Evolutionary conservation across 2,888 invertebrate genomes (phyloP), one percentile per base, ranked within the genome.

Genomic region (Myopa testacea): DNA sequence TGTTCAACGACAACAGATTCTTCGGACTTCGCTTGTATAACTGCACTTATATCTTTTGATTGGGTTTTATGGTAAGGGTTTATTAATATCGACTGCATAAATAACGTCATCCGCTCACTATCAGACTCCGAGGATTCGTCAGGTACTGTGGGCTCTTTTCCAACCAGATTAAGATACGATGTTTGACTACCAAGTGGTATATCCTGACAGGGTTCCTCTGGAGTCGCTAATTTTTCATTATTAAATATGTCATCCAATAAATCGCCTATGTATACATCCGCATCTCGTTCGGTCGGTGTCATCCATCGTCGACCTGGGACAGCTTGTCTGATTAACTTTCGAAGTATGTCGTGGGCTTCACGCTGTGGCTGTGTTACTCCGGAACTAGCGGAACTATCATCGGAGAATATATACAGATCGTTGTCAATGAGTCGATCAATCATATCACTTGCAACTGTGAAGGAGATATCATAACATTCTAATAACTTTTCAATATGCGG

Each of bases 401-500:
- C 81, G 1, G 85, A 85, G 69, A 83, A 81, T 0, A 84, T 62
- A 38, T 82, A 83, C 0, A 87, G 76, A 78, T 87, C 87, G 45
- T 85, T 84, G 62, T 87, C 87, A 37, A 85, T 84, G 0, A 86
- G 75, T 0, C 86, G 84, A 81, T 86, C 87, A 0, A 87, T 78
- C 0, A 85, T 65, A 74, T 87, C 85, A 26, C 69, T 82, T 1
- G 83, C 71, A 45, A 86, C 62, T 0, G 76, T 63, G n/a, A 12
- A 77, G 6, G 82, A 79, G 34, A 87, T 82, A 7, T 87, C 87
- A 55, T 81, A 82, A 1, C 82, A 75, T 40, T 87, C 87, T 3
- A 90, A 83, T 45, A 86, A 82, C 65, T 90, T 90, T 81, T 91
- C 90, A 0, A 91, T 85, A 77, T 88, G 85, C 0, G 86, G 85